phyloP scores from a whole-genome alignment of 2,888 invertebrate genomes.

The Aporophyla nigra region DNA sequence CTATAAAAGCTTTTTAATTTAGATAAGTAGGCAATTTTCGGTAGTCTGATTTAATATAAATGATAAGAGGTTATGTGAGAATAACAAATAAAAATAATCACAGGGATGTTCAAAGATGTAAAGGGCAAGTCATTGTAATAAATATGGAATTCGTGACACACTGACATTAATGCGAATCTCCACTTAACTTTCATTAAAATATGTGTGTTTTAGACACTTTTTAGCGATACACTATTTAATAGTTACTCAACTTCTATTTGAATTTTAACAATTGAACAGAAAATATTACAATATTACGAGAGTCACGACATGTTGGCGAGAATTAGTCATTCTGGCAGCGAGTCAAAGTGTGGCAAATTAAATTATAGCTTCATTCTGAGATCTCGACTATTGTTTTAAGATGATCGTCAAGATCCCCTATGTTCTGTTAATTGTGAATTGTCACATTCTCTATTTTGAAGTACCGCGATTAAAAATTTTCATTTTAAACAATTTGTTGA shows the following conservation, averaged over 20 bases:
- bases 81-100: conserved; percentile 37
- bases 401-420: conserved; percentile 79
- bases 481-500: conserved; percentile 87
- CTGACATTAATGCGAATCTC: conserved; percentile 41
- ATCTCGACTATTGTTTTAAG: conserved; percentile 84
- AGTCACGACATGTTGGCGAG: conserved; percentile 80
- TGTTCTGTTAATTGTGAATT: conserved; percentile 72
- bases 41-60: conserved; percentile 7
- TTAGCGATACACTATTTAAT: conserved; percentile 73
- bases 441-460: conserved; percentile 78
- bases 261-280: conserved; percentile 79
- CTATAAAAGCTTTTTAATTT: conserved; percentile 34
- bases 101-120: conserved; percentile 22
- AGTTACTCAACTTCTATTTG: conserved; percentile 70
- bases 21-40: conserved; percentile 16
- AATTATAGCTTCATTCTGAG: conserved; percentile 81
- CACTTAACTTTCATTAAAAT: conserved; percentile 42
- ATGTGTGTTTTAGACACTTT: conserved; percentile 43
- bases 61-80: background rate
- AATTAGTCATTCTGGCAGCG: conserved; percentile 89
- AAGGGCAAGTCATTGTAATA: conserved; percentile 41
- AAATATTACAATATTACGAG: conserved; percentile 82
- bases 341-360: conserved; percentile 85
- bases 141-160: conserved; percentile 28
- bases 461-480: conserved; percentile 82